These are phyloP conservation scores for Hemithea aestivaria DNA, from an alignment of 2,888 invertebrate genomes.

Conservation along the genomic window DNA sequence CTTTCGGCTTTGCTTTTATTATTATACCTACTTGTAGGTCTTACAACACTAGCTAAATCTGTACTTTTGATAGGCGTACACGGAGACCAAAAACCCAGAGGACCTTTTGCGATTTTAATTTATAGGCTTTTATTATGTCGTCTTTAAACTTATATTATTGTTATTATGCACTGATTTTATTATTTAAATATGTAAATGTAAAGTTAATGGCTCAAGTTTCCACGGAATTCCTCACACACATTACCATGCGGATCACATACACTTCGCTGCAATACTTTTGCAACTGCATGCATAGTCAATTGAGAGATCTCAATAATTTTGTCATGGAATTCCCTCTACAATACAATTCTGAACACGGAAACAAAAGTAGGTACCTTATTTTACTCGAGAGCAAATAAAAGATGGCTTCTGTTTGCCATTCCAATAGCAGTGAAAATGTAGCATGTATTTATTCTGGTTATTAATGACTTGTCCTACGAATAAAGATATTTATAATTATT, in stretches of 20 bases:
- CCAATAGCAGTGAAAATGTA: background rate
- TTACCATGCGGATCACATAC: conserved; percentile 14
- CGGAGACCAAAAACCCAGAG: no score
- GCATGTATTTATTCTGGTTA: conserved; percentile 1
- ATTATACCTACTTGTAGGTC: no score
- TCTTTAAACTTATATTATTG: no score
- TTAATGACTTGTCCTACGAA: background rate
- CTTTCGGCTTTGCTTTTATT: no score
- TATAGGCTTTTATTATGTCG: no score
- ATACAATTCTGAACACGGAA: conserved; percentile 22
- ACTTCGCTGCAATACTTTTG: conserved; percentile 19
- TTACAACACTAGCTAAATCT: no score
- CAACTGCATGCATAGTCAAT: conserved; percentile 21
- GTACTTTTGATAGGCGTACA: no score
- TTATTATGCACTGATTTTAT: no score
- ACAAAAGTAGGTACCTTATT: conserved; percentile 19
- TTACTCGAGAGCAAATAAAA: conserved; percentile 17
- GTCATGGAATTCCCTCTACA: conserved; percentile 17
- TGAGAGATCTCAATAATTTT: conserved; percentile 17
- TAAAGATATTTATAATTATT: no score
- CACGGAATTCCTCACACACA: conserved; percentile 8
- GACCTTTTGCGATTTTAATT: no score
- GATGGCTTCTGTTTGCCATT: conserved; percentile 8
- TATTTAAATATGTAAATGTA: no score
- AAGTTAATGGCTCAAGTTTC: no score